Evolutionary conservation across 2,797 vertebrate genomes (phyloP).

Genomic region (Antennarius maculatus): DNA sequence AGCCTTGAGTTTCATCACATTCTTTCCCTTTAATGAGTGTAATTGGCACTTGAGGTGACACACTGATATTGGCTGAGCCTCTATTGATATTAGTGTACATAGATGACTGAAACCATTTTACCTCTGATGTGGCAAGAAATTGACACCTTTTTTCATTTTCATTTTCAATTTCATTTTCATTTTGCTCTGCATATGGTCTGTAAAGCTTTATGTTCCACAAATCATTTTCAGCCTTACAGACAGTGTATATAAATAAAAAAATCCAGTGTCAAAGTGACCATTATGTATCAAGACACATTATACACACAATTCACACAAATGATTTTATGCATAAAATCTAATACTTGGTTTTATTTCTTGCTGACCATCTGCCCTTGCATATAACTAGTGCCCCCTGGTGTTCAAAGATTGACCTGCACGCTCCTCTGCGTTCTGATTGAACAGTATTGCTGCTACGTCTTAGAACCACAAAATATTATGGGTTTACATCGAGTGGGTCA

Average conservation of each 20-base stretch:
- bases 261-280: not conserved
- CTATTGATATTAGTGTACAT: conserved; percentile 48
- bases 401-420: conserved; percentile 44
- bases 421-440: not conserved
- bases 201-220: conserved; percentile 21
- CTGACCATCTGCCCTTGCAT: conserved; percentile 35
- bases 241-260: not conserved
- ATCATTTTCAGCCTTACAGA: conserved; percentile 6
- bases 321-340: conserved; percentile 1
- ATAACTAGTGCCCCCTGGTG: conserved; percentile 78
- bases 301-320: conserved; percentile 2
- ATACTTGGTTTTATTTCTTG: conserved; percentile 25
- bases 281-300: conserved; percentile 10
- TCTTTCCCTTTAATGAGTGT: conserved; percentile 71
- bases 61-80: conserved; percentile 67
- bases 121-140: not conserved
- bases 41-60: conserved; percentile 74
- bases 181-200: conserved; percentile 38
- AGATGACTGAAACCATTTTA: conserved; percentile 47
- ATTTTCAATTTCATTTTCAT: conserved; percentile 6
- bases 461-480: conserved; percentile 24
- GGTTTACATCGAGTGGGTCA: conserved; percentile 2
- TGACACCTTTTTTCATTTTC: too few species aligned
- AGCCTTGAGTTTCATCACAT: conserved; percentile 65
- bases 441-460: conserved; percentile 7